Conservation (phyloP, 2,113 vertebrate species). For the Coregonus clupeaformis region DNA sequence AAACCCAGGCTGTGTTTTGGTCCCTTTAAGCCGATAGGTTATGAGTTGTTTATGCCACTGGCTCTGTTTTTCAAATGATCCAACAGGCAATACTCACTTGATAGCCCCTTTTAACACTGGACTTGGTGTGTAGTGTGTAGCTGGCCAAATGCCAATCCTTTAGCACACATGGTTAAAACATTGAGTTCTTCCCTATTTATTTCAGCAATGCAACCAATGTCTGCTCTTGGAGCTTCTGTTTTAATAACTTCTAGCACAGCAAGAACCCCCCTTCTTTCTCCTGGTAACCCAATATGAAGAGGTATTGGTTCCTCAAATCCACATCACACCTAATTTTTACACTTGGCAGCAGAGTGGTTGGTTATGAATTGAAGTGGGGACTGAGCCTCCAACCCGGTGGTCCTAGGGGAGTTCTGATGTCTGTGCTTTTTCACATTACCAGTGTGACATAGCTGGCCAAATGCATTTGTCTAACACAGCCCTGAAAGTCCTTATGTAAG, state of each 20-base stretch:
- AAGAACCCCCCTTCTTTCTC: constrained; percentile 40
- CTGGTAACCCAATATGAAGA: constrained; percentile 33
- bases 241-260: constrained; percentile 59
- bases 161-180: constrained; percentile 66
- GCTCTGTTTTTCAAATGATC: constrained; percentile 61
- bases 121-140: constrained; percentile 38
- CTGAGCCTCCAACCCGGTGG: constrained; percentile 33
- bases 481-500: background rate
- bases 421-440: constrained; percentile 35
- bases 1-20: constrained; percentile 23
- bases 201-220: constrained; percentile 29
- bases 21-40: constrained; percentile 30
- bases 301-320: constrained; percentile 50
- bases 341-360: constrained; percentile 38
- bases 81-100: constrained; percentile 50
- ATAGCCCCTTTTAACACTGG: constrained; percentile 48
- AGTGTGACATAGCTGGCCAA: constrained; percentile 34
- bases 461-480: constrained; percentile 20
- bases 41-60: constrained; percentile 55
- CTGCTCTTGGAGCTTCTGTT: constrained; percentile 66
- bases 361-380: constrained; percentile 37
- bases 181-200: constrained; percentile 54
- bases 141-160: constrained; percentile 57
- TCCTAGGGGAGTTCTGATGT: constrained; percentile 21
- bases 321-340: constrained; percentile 54